A percentile compares a stretch with the other conserved stretches of the same genome.
phyloP scores from a whole-genome alignment of 92 coral and sea anemone species.

The Parazoanthus atlanticus region DNA sequence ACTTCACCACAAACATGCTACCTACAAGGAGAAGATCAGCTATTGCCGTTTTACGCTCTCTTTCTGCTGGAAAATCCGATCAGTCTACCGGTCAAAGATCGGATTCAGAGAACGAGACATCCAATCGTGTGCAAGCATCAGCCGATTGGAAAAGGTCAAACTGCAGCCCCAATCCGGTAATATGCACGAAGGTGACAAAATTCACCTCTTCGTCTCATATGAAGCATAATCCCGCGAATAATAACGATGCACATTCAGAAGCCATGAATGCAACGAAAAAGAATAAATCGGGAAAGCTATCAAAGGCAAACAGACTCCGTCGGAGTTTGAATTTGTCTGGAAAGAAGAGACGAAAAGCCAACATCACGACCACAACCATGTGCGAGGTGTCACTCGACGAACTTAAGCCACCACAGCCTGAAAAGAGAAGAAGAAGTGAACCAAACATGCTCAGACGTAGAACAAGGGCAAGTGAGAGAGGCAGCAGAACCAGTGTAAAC shows the following conservation, averaged over 20 bases:
- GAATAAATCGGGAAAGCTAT: constrained; percentile 47
- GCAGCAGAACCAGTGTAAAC: not conserved
- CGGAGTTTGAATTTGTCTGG: constrained; percentile 80
- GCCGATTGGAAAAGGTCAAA: constrained; percentile 51
- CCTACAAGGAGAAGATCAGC: constrained; percentile 38
- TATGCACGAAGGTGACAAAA: constrained; percentile 43
- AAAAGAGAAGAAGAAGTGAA: constrained; percentile 44
- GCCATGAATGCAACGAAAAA: constrained; percentile 40
- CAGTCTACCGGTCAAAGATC: constrained; percentile 19
- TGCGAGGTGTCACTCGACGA: constrained; percentile 40
- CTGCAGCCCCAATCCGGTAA: constrained; percentile 33
- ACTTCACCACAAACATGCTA: not conserved
- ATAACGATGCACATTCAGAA: constrained; percentile 16
- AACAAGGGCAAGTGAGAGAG: constrained; percentile 13
- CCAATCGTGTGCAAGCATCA: constrained; percentile 13
- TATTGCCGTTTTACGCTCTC: constrained; percentile 34
- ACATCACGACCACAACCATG: constrained; percentile 50
- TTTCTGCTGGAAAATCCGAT: constrained; percentile 41
- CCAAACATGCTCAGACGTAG: constrained; percentile 25
- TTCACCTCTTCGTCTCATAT: constrained; percentile 31
- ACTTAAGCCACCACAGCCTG: constrained; percentile 25
- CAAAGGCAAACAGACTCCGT: constrained; percentile 78
- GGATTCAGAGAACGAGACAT: constrained; percentile 21
- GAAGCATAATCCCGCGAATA: constrained; percentile 26
- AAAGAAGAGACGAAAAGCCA: constrained; percentile 66